Conservation (phyloP, 23 tunicate species). For the Oikopleura vanhoeffeni region DNA sequence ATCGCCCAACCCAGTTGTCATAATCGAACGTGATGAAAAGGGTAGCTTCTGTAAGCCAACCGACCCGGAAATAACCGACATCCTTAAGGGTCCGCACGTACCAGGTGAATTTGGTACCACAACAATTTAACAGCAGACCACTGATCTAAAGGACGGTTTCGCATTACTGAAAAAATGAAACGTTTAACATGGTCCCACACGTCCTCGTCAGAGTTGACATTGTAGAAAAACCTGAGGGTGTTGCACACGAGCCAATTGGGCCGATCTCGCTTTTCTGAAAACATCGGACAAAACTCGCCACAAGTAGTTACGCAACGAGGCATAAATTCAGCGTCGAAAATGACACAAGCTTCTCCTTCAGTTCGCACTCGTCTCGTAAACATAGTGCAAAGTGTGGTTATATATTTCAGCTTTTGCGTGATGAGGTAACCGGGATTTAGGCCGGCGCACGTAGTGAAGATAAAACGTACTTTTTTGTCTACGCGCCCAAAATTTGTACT, state of each 20-base stretch:
- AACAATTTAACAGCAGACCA: constrained; percentile 98
- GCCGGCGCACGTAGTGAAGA: constrained; percentile 67
- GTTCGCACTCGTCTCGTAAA: constrained; percentile 59
- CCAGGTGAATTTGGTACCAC: constrained; percentile 83
- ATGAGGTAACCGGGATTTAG: constrained; percentile 73
- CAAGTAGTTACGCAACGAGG: constrained; percentile 92
- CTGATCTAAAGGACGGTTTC: constrained; percentile 69
- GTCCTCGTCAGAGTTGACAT: constrained; percentile 86
- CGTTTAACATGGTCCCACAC: constrained; percentile 93
- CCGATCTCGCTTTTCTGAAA: constrained; percentile 54
- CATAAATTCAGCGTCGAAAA: constrained; percentile 94
- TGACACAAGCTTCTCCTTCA: constrained; percentile 63
- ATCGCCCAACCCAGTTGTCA: constrained; percentile 98
- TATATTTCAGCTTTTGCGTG: constrained; percentile 96
- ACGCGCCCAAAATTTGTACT: constrained; percentile 49
- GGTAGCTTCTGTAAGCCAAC: constrained; percentile 87
- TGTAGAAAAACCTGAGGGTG: constrained; percentile 98
- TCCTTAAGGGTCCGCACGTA: constrained; percentile 81
- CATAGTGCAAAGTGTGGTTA: constrained; percentile 75
- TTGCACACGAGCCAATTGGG: too few species aligned
- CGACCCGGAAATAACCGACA: constrained; percentile 93
- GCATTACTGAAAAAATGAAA: constrained; percentile 82
- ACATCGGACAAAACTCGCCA: constrained; percentile 71
- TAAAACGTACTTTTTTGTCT: constrained; percentile 68
- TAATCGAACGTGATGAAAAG: constrained; percentile 53